Percentiles rank a stretch among this genome's conserved stretches.
Conservation (phyloP, 2,888 invertebrate genomes). For the Latrodectus hesperus region DNA sequence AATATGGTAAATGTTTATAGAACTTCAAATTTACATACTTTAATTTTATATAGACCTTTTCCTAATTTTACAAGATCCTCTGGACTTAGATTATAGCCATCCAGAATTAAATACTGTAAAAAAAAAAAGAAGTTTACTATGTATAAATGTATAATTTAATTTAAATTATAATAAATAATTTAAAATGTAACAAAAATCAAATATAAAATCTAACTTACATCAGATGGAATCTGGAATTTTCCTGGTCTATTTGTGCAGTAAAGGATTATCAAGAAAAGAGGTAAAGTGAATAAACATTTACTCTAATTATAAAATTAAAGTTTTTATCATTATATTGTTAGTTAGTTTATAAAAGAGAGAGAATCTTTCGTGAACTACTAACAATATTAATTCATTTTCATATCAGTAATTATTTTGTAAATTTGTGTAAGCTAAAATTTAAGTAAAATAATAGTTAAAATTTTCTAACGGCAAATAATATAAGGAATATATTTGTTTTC, state of each 20-base stretch:
- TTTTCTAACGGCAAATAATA: too few relatives aligned
- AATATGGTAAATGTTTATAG: too few relatives aligned
- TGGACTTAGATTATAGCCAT: constrained; percentile 79
- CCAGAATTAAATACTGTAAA: constrained; percentile 78
- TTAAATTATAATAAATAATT: background rate
- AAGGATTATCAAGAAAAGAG: constrained; percentile 5
- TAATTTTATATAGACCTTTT: constrained; percentile 78
- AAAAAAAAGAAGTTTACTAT: background rate
- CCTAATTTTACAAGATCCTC: constrained; percentile 79
- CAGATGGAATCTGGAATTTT: constrained; percentile 74
- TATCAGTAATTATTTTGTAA: background rate
- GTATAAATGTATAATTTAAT: background rate
- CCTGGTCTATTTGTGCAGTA: constrained; percentile 72
- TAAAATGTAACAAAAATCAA: background rate
- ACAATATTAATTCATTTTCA: too few relatives aligned
- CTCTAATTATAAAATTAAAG: too few relatives aligned
- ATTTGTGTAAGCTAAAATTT: background rate
- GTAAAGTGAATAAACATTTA: too few relatives aligned
- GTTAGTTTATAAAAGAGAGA: too few relatives aligned
- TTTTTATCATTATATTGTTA: too few relatives aligned
- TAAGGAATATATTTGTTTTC: too few relatives aligned
- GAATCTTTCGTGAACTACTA: background rate
- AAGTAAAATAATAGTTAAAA: background rate
- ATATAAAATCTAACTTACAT: constrained; percentile 70
- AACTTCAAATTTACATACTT: constrained; percentile 74